Evolutionary conservation across 2,797 vertebrate genomes (phyloP).

Genomic region (Streptopelia turtur): DNA sequence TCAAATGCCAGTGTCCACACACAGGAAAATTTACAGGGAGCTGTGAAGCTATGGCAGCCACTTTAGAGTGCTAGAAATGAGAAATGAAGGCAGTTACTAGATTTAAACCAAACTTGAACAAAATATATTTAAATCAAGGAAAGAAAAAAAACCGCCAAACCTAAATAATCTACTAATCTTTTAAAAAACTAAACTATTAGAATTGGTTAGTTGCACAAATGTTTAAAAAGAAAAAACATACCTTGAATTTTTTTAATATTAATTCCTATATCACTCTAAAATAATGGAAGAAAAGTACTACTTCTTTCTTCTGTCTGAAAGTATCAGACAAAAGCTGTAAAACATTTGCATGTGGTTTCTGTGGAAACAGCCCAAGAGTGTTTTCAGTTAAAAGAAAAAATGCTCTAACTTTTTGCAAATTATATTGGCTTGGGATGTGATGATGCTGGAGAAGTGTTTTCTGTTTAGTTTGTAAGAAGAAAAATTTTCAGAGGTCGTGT

Average conservation of each 20-base stretch:
- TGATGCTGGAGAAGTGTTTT: background rate
- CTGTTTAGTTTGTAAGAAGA: background rate
- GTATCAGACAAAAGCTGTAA: background rate
- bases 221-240: background rate
- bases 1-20: background rate
- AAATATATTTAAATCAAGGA: background rate
- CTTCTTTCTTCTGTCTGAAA: slow-evolving; percentile 1
- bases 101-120: background rate
- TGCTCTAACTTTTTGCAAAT: background rate
- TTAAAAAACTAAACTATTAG: background rate
- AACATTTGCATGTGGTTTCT: slow-evolving; percentile 11
- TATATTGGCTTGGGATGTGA: background rate
- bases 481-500: background rate
- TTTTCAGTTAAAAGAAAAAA: slow-evolving; percentile 44
- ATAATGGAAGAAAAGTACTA: background rate
- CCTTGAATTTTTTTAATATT: background rate
- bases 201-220: background rate
- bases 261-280: background rate
- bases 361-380: slow-evolving; percentile 12
- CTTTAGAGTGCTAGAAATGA: background rate
- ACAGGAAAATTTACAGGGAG: background rate
- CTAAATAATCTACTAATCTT: background rate
- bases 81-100: background rate
- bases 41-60: background rate
- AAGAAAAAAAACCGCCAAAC: background rate